A percentile compares a stretch with the other conserved stretches of the same genome.
These are phyloP conservation scores for Struthio camelus DNA, from an alignment of 2,113 vertebrate genomes.

Conservation along the genomic window DNA sequence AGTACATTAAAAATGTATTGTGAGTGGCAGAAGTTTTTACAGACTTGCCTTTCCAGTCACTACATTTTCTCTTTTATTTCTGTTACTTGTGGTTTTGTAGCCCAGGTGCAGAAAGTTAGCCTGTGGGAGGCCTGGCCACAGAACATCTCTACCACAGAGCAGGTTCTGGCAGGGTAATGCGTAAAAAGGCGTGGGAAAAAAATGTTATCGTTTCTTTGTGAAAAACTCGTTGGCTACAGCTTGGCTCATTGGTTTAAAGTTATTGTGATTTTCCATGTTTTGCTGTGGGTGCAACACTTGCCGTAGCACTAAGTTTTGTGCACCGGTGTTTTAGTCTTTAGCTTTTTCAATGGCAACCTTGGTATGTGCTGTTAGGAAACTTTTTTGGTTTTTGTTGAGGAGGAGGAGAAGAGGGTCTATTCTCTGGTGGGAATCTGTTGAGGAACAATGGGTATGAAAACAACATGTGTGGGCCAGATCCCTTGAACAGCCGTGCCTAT, in stretches of 20 bases:
- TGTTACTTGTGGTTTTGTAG: background rate
- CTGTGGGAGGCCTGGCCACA: background rate
- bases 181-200: background rate
- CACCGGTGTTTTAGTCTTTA: background rate
- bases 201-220: background rate
- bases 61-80: background rate
- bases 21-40: background rate
- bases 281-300: background rate
- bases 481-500: accelerated
- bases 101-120: background rate
- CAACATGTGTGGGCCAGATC: no score
- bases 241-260: background rate
- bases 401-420: no score
- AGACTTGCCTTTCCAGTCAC: background rate
- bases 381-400: no score
- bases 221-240: background rate
- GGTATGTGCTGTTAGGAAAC: background rate
- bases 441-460: background rate
- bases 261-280: background rate
- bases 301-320: no score
- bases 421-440: background rate
- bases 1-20: background rate
- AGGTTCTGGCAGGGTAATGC: background rate
- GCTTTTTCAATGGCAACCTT: background rate
- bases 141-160: background rate